Base-by-base conservation (phyloP, 2,888 invertebrate genomes). In the Luperina testacea region DNA sequence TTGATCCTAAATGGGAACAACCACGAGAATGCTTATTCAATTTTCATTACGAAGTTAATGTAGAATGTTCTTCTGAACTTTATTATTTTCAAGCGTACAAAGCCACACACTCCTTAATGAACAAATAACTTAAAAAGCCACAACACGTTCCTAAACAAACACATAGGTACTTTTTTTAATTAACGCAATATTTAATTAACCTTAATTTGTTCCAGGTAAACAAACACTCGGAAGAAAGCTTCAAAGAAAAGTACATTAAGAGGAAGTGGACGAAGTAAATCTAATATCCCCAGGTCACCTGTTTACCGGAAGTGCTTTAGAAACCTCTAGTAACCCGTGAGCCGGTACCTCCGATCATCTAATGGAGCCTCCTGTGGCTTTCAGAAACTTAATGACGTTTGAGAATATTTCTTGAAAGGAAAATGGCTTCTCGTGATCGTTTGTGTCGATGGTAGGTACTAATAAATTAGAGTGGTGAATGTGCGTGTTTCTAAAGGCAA, bases 201-300 rank as follows among this genome's bases (percentile, higher is more conserved):
- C 65, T 61, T 77, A 32, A 70, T 83, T 88, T 88, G 86, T 89
- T 89, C 24, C 89, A 89, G 90, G 89, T 89, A 89, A 84, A 77
- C 71, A 79, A 85, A 78, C 72, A 79, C 57, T 45, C 61, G 27
- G 27, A 67, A 72, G 72, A 67, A 69, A 75, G 75, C 78, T 78
- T 79, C 74, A 77, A 79, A 75, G 69, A 57, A 80, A 72, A 75
- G 61, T 57, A 72, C 78, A 69, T 78, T 78, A 84, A 42, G 61
- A 42, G 61, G 70, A 79, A 80, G 53, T 70, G 59, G 67, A 80
- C 80, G 59, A 63, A 78, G 78, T 32, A 73, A 88, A 88, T 83
- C 80, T 76, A 89, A 87, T 82, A 81, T 71, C 64, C 70, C 48
- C 85, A 80, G 84, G 81, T 83, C 75, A 81, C 75, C 79, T 87